phyloP scores from a whole-genome alignment of 2,888 invertebrate genomes.

The Pollenia labialis region DNA sequence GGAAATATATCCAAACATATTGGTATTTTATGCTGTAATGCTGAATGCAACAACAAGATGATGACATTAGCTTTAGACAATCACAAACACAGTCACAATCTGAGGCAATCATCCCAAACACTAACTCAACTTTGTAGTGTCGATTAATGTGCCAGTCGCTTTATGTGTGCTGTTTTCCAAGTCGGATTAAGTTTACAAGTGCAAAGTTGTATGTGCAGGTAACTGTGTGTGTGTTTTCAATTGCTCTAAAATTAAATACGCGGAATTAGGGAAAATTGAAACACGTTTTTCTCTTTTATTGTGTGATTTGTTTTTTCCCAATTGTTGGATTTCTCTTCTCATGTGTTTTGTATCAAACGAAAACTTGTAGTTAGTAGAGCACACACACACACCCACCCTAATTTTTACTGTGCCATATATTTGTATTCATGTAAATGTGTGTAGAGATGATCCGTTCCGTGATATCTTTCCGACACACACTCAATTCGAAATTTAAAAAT shows the following conservation, averaged over 20 bases:
- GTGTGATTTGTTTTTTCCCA: slow-evolving; percentile 14
- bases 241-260: slow-evolving; percentile 38
- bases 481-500: slow-evolving; percentile 28
- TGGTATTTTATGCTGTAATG: neutral
- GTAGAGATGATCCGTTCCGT: neutral
- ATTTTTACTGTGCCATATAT: neutral
- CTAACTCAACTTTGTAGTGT: neutral
- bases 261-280: slow-evolving; percentile 51
- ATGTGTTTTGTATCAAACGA: slow-evolving; percentile 8
- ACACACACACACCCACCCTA: neutral
- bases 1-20: neutral
- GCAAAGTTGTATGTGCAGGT: neutral
- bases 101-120: neutral
- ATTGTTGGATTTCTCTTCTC: slow-evolving; percentile 15
- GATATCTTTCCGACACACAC: slow-evolving; percentile 5
- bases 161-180: slow-evolving; percentile 11
- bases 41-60: neutral
- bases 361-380: neutral
- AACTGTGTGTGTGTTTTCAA: slow-evolving; percentile 29
- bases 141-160: slow-evolving; percentile 10
- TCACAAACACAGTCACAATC: neutral
- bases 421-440: neutral
- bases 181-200: slow-evolving; percentile 19
- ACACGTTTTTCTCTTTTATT: slow-evolving; percentile 29
- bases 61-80: neutral